Conservation (phyloP, 2,888 invertebrate genomes). For the Clivina fossor region DNA sequence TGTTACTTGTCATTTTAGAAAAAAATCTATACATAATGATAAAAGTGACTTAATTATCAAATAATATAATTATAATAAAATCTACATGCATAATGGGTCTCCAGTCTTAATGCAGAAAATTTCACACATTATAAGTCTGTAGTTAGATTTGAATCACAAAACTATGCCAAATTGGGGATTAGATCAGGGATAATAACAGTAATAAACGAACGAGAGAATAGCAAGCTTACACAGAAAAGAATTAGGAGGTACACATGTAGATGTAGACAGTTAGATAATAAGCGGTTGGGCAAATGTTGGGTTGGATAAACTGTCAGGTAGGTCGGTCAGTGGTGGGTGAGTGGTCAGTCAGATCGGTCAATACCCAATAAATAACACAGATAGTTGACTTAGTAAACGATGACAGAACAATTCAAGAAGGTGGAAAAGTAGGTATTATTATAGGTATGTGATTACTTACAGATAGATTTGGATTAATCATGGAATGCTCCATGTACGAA, state of each 20-base stretch:
- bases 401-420: slow-evolving; percentile 39
- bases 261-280: not conserved
- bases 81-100: slow-evolving; percentile 27
- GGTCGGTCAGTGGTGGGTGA: not conserved
- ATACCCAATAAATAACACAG: not conserved
- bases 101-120: slow-evolving; percentile 26
- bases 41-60: slow-evolving; percentile 33
- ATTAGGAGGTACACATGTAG: not conserved
- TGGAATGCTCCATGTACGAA: slow-evolving; percentile 53
- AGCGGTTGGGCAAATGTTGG: not conserved
- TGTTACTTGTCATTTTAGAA: slow-evolving; percentile 5
- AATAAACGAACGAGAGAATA: not conserved
- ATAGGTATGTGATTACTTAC: slow-evolving; percentile 53
- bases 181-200: no score
- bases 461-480: slow-evolving; percentile 49
- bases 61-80: slow-evolving; percentile 16
- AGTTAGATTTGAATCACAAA: no score
- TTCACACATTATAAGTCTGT: slow-evolving; percentile 11
- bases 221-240: not conserved
- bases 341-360: no score
- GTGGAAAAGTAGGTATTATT: slow-evolving; percentile 54
- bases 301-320: not conserved
- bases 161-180: no score
- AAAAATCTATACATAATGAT: slow-evolving; percentile 26
- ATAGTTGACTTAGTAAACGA: no score